Evolutionary conservation across 53 echinoderm and acorn worm species (phyloP), one percentile per base, ranked within the genome.

Genomic region (Holothuria leucospilota): DNA sequence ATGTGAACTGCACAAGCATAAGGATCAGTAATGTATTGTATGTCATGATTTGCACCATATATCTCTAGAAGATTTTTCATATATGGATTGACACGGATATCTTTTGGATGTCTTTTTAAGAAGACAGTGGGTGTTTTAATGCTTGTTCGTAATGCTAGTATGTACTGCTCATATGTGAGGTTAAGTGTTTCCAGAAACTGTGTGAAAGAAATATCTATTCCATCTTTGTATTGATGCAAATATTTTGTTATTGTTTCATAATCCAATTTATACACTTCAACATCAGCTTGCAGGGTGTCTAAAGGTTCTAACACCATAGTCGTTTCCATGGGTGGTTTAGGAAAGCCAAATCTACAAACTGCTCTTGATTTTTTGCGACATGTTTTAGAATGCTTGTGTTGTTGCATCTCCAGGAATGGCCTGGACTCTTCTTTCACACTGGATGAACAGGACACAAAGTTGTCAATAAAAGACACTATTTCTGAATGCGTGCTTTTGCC

Each of bases 311-410:
- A 56, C 5, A 86, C 21, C 46, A 12, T 20, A 5, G 68, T 86
- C 58, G 13, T 9, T 16, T 15, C 11, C 87, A 88, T 83, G 0
- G 88, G 88, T 16, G 88, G 88, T 59, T 71, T 69, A 4, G 88
- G 88, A 71, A 83, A 84, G 26, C 88, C 84, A 88, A 88, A 88
- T 71, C 88, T 53, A 29, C 88, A 88, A 20, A 88, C 27, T 21
- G 82, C 41, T 71, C 84, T 69, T 8, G 2, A 2, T 23, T 49
- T 25, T 83, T 83, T 88, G 2, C 73, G 71, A 67, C 88, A n/a
- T n/a, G n/a, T n/a, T n/a, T n/a, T n/a, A n/a, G n/a, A n/a, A n/a
- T n/a, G n/a, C n/a, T n/a, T n/a, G n/a, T n/a, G n/a, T n/a, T n/a
- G n/a, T n/a, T n/a, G n/a, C n/a, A n/a, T n/a, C n/a, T n/a, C n/a